phyloP scores from a whole-genome alignment of 2,888 invertebrate species.

The Ichneumoninae sp. region DNA sequence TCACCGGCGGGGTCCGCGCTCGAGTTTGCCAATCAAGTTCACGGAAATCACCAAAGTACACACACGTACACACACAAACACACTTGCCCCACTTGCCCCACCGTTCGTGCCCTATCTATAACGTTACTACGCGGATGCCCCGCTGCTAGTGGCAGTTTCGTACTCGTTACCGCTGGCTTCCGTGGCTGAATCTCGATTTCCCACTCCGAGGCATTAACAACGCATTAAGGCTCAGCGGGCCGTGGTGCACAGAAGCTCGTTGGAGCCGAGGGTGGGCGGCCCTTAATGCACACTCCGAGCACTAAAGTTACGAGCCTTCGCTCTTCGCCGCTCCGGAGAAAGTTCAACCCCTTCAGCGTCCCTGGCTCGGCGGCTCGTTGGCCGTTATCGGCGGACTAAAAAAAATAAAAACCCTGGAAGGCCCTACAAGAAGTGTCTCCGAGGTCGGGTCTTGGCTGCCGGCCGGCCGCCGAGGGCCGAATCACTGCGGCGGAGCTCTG shows the following conservation, averaged over 20 bases:
- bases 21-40: slow-evolving; percentile 50
- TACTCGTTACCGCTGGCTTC: slow-evolving; percentile 10
- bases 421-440: background rate
- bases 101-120: background rate
- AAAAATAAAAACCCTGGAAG: background rate
- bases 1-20: slow-evolving; percentile 16
- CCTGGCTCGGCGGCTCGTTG: background rate
- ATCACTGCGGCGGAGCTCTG: slow-evolving; percentile 25
- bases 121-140: background rate
- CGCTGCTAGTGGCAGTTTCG: background rate
- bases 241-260: background rate
- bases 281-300: slow-evolving; percentile 25
- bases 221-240: slow-evolving; percentile 24
- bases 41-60: slow-evolving; percentile 43
- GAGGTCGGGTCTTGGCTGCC: background rate
- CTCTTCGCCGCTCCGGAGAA: background rate
- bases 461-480: background rate
- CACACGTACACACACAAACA: background rate
- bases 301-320: slow-evolving; percentile 20
- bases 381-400: background rate
- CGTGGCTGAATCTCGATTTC: slow-evolving; percentile 40
- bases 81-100: slow-evolving; percentile 1
- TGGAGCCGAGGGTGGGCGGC: background rate
- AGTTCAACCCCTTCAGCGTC: background rate
- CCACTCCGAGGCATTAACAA: slow-evolving; percentile 36